Percentiles rank a stretch among this genome's conserved stretches.
phyloP scores from a whole-genome alignment of 2,888 invertebrate species.

The Neelides folsomi region DNA sequence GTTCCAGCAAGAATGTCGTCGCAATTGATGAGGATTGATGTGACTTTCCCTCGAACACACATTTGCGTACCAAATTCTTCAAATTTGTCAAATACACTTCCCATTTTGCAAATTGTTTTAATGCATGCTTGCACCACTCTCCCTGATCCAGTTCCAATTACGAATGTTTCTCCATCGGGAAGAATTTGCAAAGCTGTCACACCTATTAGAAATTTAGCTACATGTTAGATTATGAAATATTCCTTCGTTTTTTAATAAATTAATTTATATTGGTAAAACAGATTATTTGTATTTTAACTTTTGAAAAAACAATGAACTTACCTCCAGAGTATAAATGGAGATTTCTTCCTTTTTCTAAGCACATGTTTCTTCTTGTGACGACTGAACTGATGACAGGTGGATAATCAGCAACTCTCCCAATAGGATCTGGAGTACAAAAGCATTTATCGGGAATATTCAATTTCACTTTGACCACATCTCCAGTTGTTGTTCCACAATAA shows the following conservation, averaged over 20 bases:
- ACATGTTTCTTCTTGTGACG: conserved; percentile 16
- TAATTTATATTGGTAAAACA: background rate
- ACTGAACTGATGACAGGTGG: conserved; percentile 19
- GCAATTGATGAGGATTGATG: conserved; percentile 55
- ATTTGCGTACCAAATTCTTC: conserved; percentile 27
- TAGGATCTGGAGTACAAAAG: conserved; percentile 12
- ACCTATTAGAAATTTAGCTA: conserved; percentile 8
- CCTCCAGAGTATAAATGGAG: conserved; percentile 29
- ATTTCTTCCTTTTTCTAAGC: conserved; percentile 25
- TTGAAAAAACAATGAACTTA: background rate
- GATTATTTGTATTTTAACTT: background rate
- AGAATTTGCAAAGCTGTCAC: conserved; percentile 26
- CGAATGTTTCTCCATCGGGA: conserved; percentile 39
- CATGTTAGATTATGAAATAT: background rate
- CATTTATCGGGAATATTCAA: conserved; percentile 20
- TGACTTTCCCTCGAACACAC: conserved; percentile 46
- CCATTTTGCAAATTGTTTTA: conserved; percentile 14
- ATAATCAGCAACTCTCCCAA: conserved; percentile 19
- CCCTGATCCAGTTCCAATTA: conserved; percentile 71
- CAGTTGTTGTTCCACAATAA: conserved; percentile 74
- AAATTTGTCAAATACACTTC: conserved; percentile 15
- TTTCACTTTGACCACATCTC: conserved; percentile 45
- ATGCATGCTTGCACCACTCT: conserved; percentile 48
- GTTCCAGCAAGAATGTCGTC: conserved; percentile 61
- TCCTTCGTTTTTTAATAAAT: background rate